These are phyloP conservation scores for Pseudomyrmex cubaensis DNA, from an alignment of 1,140 invertebrate genomes.

Conservation along the genomic window DNA sequence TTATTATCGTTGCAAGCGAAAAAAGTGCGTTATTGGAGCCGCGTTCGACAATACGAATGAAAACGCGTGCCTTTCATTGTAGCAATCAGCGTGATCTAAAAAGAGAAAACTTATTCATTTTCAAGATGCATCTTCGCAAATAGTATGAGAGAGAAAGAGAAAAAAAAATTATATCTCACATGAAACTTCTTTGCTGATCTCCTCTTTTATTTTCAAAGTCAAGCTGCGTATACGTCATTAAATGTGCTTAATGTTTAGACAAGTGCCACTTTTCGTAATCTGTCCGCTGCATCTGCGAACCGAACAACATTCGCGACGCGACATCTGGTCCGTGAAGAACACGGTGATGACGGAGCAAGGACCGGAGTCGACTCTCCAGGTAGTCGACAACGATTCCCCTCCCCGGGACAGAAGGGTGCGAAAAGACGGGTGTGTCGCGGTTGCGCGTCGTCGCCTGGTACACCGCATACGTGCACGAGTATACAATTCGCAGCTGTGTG, in stretches of 20 bases:
- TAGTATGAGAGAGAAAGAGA: background rate
- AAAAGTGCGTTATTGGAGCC: slow-evolving; percentile 18
- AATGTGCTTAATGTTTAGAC: background rate
- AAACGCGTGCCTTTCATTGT: background rate
- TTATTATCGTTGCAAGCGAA: slow-evolving; percentile 12
- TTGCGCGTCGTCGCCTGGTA: slow-evolving; percentile 68
- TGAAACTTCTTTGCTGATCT: too few relatives aligned
- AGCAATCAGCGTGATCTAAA: slow-evolving; percentile 20
- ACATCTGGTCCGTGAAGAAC: background rate
- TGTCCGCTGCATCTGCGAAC: background rate
- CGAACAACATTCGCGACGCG: background rate
- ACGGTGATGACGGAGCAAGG: slow-evolving; percentile 1
- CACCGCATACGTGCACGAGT: slow-evolving; percentile 70
- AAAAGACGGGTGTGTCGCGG: slow-evolving; percentile 72
- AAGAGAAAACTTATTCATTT: too few relatives aligned
- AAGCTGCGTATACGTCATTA: background rate
- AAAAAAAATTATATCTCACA: background rate
- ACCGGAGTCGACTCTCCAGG: background rate
- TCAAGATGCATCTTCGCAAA: too few relatives aligned
- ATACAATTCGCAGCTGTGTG: slow-evolving; percentile 50
- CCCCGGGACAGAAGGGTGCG: slow-evolving; percentile 1
- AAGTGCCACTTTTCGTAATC: background rate
- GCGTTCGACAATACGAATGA: background rate
- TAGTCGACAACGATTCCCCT: background rate
- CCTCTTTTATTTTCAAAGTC: background rate